Evolutionary conservation across 2,113 vertebrate species (phyloP).

Genomic region (Stegastes partitus): DNA sequence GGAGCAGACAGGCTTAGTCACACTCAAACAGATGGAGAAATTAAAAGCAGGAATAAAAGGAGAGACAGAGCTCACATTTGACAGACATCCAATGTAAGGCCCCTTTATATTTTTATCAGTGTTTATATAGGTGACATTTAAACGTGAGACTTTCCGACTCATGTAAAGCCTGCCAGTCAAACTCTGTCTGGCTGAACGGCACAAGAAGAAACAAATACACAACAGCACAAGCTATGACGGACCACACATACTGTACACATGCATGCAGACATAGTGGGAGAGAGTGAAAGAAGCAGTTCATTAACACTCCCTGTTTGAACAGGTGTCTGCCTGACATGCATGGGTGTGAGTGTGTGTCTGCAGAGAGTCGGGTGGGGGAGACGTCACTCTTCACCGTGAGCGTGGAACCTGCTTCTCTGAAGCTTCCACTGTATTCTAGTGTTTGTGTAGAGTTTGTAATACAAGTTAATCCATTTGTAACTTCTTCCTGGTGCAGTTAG

Average conservation of each 20-base stretch:
- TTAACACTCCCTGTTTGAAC: slow-evolving; percentile 84
- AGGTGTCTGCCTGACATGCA: slow-evolving; percentile 76
- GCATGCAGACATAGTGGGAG: slow-evolving; percentile 27
- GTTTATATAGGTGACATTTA: background rate
- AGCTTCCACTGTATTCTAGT: slow-evolving; percentile 22
- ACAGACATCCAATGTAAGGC: background rate
- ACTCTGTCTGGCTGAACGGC: slow-evolving; percentile 38
- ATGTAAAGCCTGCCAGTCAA: slow-evolving; percentile 33
- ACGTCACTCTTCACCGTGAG: slow-evolving; percentile 59
- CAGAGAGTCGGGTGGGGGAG: slow-evolving; percentile 34
- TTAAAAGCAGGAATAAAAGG: background rate
- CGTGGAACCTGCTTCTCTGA: slow-evolving; percentile 47
- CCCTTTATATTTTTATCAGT: background rate
- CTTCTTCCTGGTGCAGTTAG: too few relatives aligned
- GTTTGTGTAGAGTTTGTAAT: slow-evolving; percentile 12
- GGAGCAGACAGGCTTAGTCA: slow-evolving; percentile 38
- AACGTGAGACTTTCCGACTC: slow-evolving; percentile 20
- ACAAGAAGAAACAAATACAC: slow-evolving; percentile 25
- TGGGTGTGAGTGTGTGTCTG: slow-evolving; percentile 36
- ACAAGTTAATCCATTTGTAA: too few relatives aligned
- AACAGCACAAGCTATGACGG: slow-evolving; percentile 11
- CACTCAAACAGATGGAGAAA: background rate
- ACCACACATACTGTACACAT: slow-evolving; percentile 59
- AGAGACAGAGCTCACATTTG: background rate
- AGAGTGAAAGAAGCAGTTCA: slow-evolving; percentile 59